phyloP scores from a whole-genome alignment of 1,140 invertebrate species.

The Drepana arcuata region DNA sequence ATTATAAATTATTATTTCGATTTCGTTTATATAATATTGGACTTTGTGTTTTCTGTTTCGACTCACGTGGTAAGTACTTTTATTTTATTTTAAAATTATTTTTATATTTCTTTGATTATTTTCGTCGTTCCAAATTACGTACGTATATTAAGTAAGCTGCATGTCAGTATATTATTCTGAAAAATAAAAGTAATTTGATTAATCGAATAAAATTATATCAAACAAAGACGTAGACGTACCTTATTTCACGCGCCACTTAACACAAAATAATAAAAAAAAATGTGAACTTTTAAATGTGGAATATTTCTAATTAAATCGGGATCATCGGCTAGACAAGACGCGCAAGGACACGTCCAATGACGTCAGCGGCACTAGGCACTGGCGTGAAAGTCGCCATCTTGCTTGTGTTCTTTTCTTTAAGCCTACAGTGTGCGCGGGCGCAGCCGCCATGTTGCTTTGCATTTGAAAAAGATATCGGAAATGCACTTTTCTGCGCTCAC shows the following conservation, averaged over 20 bases:
- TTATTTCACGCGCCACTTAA: too few relatives aligned
- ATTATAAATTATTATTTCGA: conserved; percentile 30
- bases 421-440: conserved; percentile 54
- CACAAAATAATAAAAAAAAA: conserved; percentile 17
- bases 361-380: conserved; percentile 64
- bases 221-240: too few relatives aligned
- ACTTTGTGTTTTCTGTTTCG: conserved; percentile 54
- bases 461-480: conserved; percentile 4
- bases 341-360: conserved; percentile 63
- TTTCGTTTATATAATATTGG: too few relatives aligned
- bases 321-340: conserved; percentile 37
- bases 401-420: conserved; percentile 59
- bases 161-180: too few relatives aligned
- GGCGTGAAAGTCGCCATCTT: conserved; percentile 66
- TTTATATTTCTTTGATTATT: conserved; percentile 14
- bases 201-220: too few relatives aligned
- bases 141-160: too few relatives aligned
- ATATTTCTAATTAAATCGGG: conserved; percentile 26
- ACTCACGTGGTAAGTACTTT: conserved; percentile 57
- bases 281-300: conserved; percentile 12
- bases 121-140: too few relatives aligned
- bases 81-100: conserved; percentile 27
- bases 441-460: conserved; percentile 35
- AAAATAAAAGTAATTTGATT: too few relatives aligned
- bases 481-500: too few relatives aligned